phyloP scores from a whole-genome alignment of 2,797 vertebrate genomes.

The Alcedo quadribrachys region DNA sequence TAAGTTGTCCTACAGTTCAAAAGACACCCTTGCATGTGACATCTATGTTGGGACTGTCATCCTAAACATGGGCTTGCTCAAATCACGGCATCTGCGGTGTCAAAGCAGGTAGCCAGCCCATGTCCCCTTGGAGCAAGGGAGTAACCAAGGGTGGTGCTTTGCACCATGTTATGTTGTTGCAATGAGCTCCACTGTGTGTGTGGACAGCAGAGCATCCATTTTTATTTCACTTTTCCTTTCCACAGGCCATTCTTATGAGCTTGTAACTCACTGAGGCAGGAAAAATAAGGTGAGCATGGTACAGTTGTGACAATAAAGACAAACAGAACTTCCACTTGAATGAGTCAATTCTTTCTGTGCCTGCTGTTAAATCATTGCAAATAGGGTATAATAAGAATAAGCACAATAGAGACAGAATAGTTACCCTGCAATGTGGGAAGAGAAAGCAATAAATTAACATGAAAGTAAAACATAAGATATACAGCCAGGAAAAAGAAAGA shows the following conservation, averaged over 20 bases:
- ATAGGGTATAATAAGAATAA: background rate
- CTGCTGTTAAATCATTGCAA: slow-evolving; percentile 4
- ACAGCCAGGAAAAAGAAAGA: background rate
- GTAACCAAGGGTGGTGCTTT: background rate
- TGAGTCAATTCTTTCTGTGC: background rate
- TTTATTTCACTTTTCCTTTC: background rate
- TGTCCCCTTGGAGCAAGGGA: background rate
- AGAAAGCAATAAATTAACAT: background rate
- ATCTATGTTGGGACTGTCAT: background rate
- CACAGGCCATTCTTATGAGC: background rate
- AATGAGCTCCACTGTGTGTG: background rate
- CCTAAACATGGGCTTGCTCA: background rate
- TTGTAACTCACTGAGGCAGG: background rate
- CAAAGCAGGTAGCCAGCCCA: background rate
- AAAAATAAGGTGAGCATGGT: background rate
- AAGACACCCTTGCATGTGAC: background rate
- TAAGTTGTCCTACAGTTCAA: background rate
- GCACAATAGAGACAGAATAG: background rate
- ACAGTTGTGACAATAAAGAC: background rate
- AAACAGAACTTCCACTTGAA: background rate
- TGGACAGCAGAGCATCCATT: background rate
- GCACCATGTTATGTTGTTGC: background rate
- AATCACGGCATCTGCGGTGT: background rate
- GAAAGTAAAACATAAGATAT: background rate
- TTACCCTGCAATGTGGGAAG: background rate